These are phyloP conservation scores for Tenthredo livida DNA, from an alignment of 2,888 invertebrate species.

Conservation along the genomic window DNA sequence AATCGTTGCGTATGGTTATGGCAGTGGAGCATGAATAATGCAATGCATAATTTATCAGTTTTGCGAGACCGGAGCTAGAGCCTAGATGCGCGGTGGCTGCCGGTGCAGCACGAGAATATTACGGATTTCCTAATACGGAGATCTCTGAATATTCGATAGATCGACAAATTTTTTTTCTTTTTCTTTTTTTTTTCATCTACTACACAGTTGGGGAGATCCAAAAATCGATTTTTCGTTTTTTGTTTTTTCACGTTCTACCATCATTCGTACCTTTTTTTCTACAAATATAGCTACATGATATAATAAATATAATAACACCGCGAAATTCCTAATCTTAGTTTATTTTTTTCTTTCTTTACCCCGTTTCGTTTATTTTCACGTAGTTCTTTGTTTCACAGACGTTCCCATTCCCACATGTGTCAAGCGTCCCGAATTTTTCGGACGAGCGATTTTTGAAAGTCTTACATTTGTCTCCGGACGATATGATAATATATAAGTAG, in stretches of 20 bases:
- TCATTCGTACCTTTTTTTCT: too few relatives aligned
- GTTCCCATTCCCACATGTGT: constrained; percentile 17
- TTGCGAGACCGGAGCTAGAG: constrained; percentile 56
- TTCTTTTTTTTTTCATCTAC: neutral
- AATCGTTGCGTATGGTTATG: constrained; percentile 62
- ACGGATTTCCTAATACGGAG: constrained; percentile 49
- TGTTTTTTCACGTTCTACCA: neutral
- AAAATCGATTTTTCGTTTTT: neutral
- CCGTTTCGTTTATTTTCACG: neutral
- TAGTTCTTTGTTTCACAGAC: neutral
- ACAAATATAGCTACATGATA: neutral
- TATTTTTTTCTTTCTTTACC: neutral
- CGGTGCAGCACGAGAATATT: constrained; percentile 26
- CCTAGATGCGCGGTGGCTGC: constrained; percentile 23
- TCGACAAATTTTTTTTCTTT: neutral
- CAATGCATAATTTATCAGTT: constrained; percentile 74
- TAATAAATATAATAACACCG: neutral
- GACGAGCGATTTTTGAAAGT: constrained; percentile 22
- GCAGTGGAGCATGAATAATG: constrained; percentile 73
- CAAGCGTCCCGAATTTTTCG: neutral
- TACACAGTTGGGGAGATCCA: neutral
- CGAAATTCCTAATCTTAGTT: neutral
- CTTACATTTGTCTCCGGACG: constrained; percentile 15
- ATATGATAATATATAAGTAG: neutral
- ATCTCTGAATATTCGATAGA: constrained; percentile 37